A percentile compares a stretch with the other conserved stretches of the same genome.
These are phyloP conservation scores for Sinocyclocheilus anshuiensis DNA, from an alignment of 2,113 vertebrate genomes.

Conservation along the genomic window DNA sequence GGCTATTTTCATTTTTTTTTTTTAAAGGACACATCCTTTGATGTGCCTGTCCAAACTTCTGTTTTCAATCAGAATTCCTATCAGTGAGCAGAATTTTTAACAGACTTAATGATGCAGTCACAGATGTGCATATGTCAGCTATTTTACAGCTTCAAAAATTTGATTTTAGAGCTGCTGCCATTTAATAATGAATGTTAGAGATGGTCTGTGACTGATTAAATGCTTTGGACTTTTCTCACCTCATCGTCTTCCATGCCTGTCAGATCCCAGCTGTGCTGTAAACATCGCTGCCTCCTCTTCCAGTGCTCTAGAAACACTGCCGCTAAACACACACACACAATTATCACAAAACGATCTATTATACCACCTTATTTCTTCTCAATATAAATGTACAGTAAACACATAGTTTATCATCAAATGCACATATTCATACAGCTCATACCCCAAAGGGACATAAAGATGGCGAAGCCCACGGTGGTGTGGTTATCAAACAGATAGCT, in stretches of 20 bases:
- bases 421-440: conserved; percentile 58
- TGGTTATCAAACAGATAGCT: conserved; percentile 97
- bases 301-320: conserved; percentile 96
- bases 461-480: conserved; percentile 90
- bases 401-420: conserved; percentile 16
- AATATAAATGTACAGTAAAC: not conserved
- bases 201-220: not conserved
- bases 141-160: too few species aligned
- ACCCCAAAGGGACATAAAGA: conserved; percentile 99
- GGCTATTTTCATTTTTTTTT: too few species aligned
- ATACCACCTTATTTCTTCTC: not conserved
- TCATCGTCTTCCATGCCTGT: conserved; percentile 94
- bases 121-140: too few species aligned
- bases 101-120: too few species aligned
- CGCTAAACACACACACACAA: conserved; percentile 72
- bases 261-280: conserved; percentile 93
- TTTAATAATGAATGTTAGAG: too few species aligned
- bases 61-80: too few species aligned
- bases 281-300: conserved; percentile 92
- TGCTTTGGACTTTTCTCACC: conserved; percentile 72
- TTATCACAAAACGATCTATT: not conserved
- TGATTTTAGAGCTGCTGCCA: too few species aligned
- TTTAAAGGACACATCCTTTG: too few species aligned
- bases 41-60: too few species aligned
- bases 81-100: not conserved